These are phyloP conservation scores for Donacobius atricapilla DNA, from an alignment of 2,113 vertebrate genomes.

Conservation along the genomic window DNA sequence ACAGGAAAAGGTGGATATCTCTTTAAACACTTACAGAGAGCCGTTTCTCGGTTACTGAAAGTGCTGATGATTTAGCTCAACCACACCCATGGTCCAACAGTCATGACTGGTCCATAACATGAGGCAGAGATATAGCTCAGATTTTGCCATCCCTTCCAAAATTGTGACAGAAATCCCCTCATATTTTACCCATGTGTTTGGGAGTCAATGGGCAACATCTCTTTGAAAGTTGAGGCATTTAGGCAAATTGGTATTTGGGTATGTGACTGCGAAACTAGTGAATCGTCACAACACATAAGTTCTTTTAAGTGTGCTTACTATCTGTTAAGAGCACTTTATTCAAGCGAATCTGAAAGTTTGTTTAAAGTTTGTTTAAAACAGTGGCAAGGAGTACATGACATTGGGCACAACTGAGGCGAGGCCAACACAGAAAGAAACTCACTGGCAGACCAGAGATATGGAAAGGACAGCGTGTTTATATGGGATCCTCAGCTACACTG, in stretches of 20 bases:
- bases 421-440: not conserved
- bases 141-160: not conserved
- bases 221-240: not conserved
- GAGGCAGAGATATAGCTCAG: not conserved
- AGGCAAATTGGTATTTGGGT: not conserved
- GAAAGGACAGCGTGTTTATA: not conserved
- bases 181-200: not conserved
- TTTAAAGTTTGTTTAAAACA: not conserved
- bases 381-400: not conserved
- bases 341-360: not conserved
- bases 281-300: not conserved
- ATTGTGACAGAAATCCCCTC: not conserved
- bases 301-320: not conserved
- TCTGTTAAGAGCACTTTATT: not conserved
- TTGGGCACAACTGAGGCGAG: not conserved
- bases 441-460: rapidly evolving
- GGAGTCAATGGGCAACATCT: not conserved
- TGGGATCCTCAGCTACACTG: not conserved
- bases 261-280: not conserved
- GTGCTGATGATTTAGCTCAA: not conserved
- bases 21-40: not conserved
- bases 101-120: not conserved
- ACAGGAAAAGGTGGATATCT: not conserved
- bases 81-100: not conserved
- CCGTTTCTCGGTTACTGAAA: not conserved